Conservation (phyloP, 2,113 vertebrate species). For the Mus spicilegus region DNA sequence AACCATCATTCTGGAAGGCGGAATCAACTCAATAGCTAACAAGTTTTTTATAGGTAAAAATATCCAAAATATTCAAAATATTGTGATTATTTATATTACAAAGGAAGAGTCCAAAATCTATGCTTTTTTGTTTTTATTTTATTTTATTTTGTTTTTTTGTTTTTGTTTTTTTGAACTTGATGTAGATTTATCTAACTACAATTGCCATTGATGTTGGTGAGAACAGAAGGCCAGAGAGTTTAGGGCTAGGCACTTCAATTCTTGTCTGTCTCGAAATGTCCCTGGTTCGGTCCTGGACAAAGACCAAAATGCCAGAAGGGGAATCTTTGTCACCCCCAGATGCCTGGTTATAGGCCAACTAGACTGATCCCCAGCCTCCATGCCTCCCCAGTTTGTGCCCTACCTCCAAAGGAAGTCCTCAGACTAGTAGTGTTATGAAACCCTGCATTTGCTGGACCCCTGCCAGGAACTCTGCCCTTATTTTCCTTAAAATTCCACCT, state of each 20-base stretch:
- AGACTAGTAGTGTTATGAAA: not conserved
- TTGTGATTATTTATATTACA: not conserved
- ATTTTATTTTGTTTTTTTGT: not conserved
- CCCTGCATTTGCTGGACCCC: not conserved
- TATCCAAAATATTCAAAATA: slow-evolving; percentile 19
- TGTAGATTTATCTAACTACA: not conserved
- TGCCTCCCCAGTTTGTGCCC: not conserved
- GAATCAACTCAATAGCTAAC: not conserved
- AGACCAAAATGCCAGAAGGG: not conserved
- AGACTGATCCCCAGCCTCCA: not conserved
- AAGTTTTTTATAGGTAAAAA: not conserved
- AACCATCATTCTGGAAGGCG: not conserved
- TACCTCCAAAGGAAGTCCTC: not conserved
- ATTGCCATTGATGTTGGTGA: not conserved
- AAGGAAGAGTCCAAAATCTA: not conserved
- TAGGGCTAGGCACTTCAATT: not conserved
- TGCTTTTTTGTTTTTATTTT: not conserved
- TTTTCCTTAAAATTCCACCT: not conserved
- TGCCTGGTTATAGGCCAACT: not conserved
- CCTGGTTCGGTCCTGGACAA: not conserved
- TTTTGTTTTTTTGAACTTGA: not conserved
- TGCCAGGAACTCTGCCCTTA: not conserved
- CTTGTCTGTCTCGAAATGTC: no score
- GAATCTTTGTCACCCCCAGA: not conserved
- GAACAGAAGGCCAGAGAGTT: not conserved